Conservation (phyloP, 2,888 invertebrate genomes). For the Alentia gelatinosa region DNA sequence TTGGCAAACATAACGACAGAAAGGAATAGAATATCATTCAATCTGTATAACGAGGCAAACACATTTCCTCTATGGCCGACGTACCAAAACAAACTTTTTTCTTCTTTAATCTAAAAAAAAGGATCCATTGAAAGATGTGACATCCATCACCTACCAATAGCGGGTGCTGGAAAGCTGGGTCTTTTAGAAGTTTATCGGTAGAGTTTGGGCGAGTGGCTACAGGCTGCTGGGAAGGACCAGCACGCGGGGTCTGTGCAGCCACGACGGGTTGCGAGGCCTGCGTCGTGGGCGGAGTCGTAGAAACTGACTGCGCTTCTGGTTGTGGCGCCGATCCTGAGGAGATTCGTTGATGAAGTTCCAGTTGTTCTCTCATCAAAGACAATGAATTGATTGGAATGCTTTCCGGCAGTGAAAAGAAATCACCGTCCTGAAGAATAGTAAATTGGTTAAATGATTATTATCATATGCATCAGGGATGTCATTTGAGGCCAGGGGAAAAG, state of each 20-base stretch:
- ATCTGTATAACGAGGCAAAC: no score
- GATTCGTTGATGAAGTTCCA: conserved; percentile 57
- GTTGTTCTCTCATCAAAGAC: conserved; percentile 67
- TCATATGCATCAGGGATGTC: no score
- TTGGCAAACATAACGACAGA: no score
- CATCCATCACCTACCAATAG: conserved; percentile 2
- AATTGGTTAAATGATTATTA: no score
- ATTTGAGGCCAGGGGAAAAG: no score
- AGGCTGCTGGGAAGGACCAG: not conserved
- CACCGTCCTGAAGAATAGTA: conserved; percentile 71
- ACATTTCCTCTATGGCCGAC: no score
- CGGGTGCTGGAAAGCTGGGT: not conserved
- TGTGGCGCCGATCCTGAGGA: conserved; percentile 42
- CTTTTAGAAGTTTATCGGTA: not conserved
- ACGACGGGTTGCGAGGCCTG: no score
- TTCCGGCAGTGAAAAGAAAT: conserved; percentile 75
- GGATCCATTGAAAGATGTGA: not conserved
- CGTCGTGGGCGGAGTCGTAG: not conserved
- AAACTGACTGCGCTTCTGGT: not conserved
- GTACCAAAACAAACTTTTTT: no score
- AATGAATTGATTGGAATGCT: conserved; percentile 64
- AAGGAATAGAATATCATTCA: no score
- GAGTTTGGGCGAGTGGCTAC: not conserved
- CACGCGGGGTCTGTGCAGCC: not conserved
- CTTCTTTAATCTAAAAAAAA: not conserved